Evolutionary conservation across 2,888 invertebrate species (phyloP), one percentile per base, ranked within the genome.

Genomic region (Leucophenga montana): DNA sequence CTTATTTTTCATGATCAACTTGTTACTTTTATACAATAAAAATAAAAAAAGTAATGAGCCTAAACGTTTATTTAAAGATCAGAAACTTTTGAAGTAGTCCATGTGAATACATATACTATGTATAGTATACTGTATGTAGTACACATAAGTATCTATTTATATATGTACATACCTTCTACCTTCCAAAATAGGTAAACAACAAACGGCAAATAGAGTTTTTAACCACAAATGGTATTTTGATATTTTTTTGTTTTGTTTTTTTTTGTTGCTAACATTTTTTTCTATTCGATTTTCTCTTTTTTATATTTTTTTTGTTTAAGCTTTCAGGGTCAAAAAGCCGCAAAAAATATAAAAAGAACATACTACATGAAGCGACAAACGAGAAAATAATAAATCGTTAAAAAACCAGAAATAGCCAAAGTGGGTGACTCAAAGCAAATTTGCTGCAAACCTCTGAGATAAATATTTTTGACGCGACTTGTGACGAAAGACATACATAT

Each of bases 141-240:
- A 71, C 59, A 71, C 62, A 46, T n/a, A n/a, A n/a, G n/a, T n/a
- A n/a, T 69, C 8, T 71, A 57, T 16, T 56, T 56, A 54, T 70
- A 16, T 39, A 13, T 65, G 39, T 73, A 16, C 54, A 68, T 66
- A 68, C 74, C 39, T 11, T 64, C 39, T 64, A 71, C 74, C 68
- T 16, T 44, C 31, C 48, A 44, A 59, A 20, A 59, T 6, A 71
- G n/a, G n/a, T n/a, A 67, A 27, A 8, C 39, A 11, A 27, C 59
- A 33, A 11, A 33, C 14, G 11, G 31, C 11, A 27, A 16, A n/a
- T n/a, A 39, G 3, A 5, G 3, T 39, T 59, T 33, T 59, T 59
- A n/a, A 59, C 59, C 59, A 59, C 31, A 59, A 59, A 59, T 33
- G 59, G 59, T n/a, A 13, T 56, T 56, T 13, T 56, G 50, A 50